A percentile compares a stretch with the other conserved stretches of the same genome.
These are phyloP conservation scores for Microplitis demolitor DNA, from an alignment of 1,140 invertebrate species.

Conservation along the genomic window DNA sequence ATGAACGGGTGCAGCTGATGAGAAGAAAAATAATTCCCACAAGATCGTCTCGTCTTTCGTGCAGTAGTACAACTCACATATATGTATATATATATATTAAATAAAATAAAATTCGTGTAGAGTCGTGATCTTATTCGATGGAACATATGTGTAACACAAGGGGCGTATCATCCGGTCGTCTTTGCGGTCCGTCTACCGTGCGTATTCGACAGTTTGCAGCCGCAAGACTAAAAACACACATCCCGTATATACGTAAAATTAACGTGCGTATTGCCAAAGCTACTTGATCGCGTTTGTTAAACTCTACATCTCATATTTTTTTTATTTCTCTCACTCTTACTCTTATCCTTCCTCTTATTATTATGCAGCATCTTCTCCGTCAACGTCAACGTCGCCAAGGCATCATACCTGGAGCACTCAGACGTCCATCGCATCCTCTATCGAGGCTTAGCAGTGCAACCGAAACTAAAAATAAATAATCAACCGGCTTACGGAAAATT, in stretches of 20 bases:
- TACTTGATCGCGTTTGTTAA: neutral
- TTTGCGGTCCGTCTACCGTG: constrained; percentile 25
- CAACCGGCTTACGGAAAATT: too few species aligned
- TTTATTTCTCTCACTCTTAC: neutral
- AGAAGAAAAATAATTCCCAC: constrained; percentile 24
- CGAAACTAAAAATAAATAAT: too few species aligned
- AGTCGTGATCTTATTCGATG: neutral
- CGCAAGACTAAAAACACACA: constrained; percentile 22
- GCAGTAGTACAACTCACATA: constrained; percentile 17
- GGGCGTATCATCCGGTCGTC: constrained; percentile 27
- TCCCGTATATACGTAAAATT: neutral
- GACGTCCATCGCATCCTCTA: too few species aligned
- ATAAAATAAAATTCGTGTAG: neutral
- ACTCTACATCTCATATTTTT: neutral
- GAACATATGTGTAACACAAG: constrained; percentile 30
- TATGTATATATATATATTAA: too few species aligned
- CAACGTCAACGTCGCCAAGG: too few species aligned
- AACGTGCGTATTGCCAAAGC: neutral
- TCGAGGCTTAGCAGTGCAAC: too few species aligned
- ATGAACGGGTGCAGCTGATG: neutral
- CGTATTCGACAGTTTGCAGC: constrained; percentile 22
- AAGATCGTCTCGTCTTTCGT: constrained; percentile 26
- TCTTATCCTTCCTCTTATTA: constrained; percentile 9
- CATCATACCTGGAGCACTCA: too few species aligned
- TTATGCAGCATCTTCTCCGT: neutral